A percentile compares a stretch with the other conserved stretches of the same genome.
These are phyloP conservation scores for Osmerus eperlanus DNA, from an alignment of 2,113 vertebrate genomes.

Conservation along the genomic window DNA sequence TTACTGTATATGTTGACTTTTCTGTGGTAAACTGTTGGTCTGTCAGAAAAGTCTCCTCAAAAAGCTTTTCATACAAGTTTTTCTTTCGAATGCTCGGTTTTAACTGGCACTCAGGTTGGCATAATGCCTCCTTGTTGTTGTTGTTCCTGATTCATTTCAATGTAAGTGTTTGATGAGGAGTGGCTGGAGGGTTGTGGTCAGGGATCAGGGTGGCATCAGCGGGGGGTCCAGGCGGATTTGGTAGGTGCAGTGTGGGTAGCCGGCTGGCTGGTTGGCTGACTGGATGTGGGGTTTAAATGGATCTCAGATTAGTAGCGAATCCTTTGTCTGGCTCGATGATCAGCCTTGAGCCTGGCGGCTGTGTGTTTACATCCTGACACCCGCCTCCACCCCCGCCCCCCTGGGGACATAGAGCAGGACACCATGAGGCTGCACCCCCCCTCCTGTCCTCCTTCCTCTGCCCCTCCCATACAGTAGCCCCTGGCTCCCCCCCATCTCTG, in stretches of 20 bases:
- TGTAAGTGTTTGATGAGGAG: background rate
- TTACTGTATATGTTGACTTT: background rate
- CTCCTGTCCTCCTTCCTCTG: too few species aligned
- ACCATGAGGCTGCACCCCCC: too few species aligned
- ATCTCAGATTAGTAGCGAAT: background rate
- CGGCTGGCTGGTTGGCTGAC: too few species aligned
- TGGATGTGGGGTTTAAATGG: constrained; percentile 1
- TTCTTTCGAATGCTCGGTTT: background rate
- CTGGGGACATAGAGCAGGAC: too few species aligned
- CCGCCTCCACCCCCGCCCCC: background rate
- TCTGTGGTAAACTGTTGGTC: background rate
- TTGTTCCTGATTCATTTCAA: background rate
- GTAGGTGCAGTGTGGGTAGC: too few species aligned
- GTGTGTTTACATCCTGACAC: background rate
- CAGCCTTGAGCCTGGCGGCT: background rate
- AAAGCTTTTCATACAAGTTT: background rate
- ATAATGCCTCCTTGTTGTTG: background rate
- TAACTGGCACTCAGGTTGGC: background rate
- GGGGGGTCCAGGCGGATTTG: background rate
- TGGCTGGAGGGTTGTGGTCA: background rate
- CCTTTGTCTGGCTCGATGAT: constrained; percentile 5
- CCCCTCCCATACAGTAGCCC: too few species aligned
- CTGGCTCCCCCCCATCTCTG: too few species aligned
- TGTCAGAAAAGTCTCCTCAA: background rate
- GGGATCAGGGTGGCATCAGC: background rate